Percentiles rank a stretch among this genome's conserved stretches.
Evolutionary conservation across 2,888 invertebrate genomes (phyloP).

Genomic region (Hedya salicella): DNA sequence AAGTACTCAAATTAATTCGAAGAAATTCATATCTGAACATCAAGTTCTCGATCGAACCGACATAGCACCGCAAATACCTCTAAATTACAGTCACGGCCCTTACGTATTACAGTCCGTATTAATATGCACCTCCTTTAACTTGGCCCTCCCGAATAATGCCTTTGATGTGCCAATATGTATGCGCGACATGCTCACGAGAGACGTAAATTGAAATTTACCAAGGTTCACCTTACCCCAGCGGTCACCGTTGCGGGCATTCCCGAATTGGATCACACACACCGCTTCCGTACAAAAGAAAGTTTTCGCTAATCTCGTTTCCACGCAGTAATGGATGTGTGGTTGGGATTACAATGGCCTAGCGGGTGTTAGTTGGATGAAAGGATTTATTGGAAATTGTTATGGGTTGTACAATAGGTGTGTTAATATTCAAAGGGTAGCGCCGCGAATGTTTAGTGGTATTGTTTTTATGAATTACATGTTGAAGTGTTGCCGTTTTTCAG

Average conservation of each 20-base stretch:
- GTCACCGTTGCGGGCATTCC: constrained; percentile 35
- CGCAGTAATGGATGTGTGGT: constrained; percentile 34
- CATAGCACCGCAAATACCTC: constrained; percentile 14
- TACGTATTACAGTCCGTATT: constrained; percentile 28
- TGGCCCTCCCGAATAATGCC: constrained; percentile 48
- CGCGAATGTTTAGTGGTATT: constrained; percentile 34
- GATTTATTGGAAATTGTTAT: constrained; percentile 42
- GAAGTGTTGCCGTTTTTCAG: constrained; percentile 12
- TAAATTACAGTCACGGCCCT: constrained; percentile 26
- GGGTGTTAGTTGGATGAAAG: constrained; percentile 24
- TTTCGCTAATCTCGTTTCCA: constrained; percentile 8
- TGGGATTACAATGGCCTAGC: constrained; percentile 24
- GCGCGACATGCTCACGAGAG: constrained; percentile 58
- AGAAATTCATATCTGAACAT: background rate
- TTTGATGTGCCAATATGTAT: constrained; percentile 70
- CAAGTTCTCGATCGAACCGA: background rate
- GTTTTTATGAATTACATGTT: constrained; percentile 32
- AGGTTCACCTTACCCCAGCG: constrained; percentile 49
- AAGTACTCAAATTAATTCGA: background rate
- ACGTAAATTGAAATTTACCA: constrained; percentile 68
- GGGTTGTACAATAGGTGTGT: constrained; percentile 32
- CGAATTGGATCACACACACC: constrained; percentile 25
- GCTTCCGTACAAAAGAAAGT: constrained; percentile 1
- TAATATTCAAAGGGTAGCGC: constrained; percentile 35
- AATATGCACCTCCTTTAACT: constrained; percentile 42